Base-by-base conservation (phyloP, 2,888 invertebrate genomes). In the Galerucella nymphaeae region DNA sequence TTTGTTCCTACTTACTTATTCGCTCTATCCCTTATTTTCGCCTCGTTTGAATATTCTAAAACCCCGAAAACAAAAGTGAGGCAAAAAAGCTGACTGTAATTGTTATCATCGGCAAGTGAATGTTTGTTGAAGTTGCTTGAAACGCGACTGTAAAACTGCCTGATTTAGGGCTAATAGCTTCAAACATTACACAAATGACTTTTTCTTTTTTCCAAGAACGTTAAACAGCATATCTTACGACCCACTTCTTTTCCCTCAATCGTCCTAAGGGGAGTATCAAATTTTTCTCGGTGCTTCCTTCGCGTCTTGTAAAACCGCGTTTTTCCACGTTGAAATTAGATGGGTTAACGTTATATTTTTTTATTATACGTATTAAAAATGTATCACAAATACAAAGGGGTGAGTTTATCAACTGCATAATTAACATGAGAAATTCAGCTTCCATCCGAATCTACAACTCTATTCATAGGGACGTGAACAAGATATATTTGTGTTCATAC, bases 81-180 rank as follows among this genome's bases (percentile, higher is more conserved):
- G 62, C 9, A 58, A 61, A 66, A 70, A 70, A 66, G 63, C 66
- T 66, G 70, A 75, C 65, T 70, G 76, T 77, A 77, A 77, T 77
- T 77, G 76, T 77, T 75, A 77, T 77, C 75, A 77, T 77, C 72
- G 75, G 72, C 63, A 70, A 73, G 68, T 75, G 73, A 74, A 77
- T 72, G 72, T 73, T 70, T 64, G 71, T 63, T 69, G 48, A 71
- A 73, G 70, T 66, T 71, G 59, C 59, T 70, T 75, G 78, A 78
- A 63, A 63, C 75, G 77, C 72, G 76, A 71, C 77, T 77, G 76
- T 78, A 77, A 77, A 79, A 78, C 76, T 76, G 77, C 76, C 77
- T 79, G 77, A 79, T 79, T 78, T 78, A 79, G 72, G 77, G 76
- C 76, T 76, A 78, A 79, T 78, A 76, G 79, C 75, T 70, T 72